A percentile compares a stretch with the other conserved stretches of the same genome.
These are phyloP conservation scores for Anthonomus grandis DNA, from an alignment of 1,140 invertebrate species.

Conservation along the genomic window DNA sequence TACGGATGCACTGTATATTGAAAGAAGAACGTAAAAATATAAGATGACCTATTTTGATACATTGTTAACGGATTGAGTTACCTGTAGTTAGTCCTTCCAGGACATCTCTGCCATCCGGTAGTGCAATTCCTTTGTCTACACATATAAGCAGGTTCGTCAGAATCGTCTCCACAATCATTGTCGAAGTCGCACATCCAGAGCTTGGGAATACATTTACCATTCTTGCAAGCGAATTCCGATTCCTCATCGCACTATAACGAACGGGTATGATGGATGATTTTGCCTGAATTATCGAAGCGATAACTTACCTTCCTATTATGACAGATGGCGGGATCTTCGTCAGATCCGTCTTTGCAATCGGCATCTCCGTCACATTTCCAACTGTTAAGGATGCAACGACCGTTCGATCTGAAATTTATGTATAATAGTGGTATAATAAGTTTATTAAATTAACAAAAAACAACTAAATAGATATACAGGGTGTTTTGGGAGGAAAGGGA, in stretches of 20 bases:
- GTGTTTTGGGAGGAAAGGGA: no score
- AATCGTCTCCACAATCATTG: conserved; percentile 90
- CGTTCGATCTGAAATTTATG: conserved; percentile 24
- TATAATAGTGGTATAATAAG: neutral
- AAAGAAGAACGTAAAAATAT: no score
- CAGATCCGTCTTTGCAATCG: conserved; percentile 91
- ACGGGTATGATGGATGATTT: no score
- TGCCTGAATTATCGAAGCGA: no score
- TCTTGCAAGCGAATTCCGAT: conserved; percentile 83
- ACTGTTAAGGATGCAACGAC: conserved; percentile 83
- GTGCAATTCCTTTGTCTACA: conserved; percentile 89
- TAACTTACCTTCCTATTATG: conserved; percentile 75
- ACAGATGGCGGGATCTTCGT: conserved; percentile 87
- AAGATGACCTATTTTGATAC: no score
- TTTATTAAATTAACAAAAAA: no score
- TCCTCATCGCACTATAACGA: conserved; percentile 80
- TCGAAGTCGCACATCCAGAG: conserved; percentile 95
- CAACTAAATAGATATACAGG: no score
- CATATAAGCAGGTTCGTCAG: conserved; percentile 89
- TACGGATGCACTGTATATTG: no score
- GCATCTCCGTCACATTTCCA: conserved; percentile 96
- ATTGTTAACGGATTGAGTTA: no score
- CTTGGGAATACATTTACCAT: conserved; percentile 92
- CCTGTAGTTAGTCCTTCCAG: conserved; percentile 78
- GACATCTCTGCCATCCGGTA: conserved; percentile 87